Evolutionary conservation across 2,797 vertebrate genomes (phyloP).

Genomic region (Schizopygopsis malacanthus): DNA sequence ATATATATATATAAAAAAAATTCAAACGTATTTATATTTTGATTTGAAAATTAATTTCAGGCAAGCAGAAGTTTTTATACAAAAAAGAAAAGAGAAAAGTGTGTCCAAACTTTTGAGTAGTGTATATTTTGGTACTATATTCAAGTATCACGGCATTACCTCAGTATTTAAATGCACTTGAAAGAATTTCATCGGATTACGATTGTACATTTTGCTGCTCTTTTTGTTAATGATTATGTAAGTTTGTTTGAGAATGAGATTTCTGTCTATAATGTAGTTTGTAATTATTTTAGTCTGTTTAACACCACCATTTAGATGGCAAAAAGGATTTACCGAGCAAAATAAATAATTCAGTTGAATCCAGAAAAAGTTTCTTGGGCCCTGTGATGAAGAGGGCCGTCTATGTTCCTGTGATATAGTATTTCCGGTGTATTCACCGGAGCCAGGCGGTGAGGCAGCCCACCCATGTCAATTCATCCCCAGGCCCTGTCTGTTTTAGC

Average conservation of each 20-base stretch:
- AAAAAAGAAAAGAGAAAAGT: not conserved
- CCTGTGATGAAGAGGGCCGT: not conserved
- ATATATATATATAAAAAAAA: too few species aligned
- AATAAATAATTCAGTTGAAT: not conserved
- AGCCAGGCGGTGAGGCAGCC: not conserved
- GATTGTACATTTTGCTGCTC: not conserved
- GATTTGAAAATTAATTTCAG: not conserved
- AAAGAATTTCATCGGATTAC: not conserved
- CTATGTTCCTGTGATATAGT: not conserved
- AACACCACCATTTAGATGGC: not conserved
- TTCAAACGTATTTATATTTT: not conserved
- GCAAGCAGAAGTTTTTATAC: not conserved
- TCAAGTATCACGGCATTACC: not conserved
- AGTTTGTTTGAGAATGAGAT: not conserved
- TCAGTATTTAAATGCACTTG: not conserved
- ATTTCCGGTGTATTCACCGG: not conserved
- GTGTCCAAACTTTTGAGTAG: not conserved
- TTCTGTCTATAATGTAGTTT: not conserved
- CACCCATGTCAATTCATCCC: not conserved
- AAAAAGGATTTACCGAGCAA: not conserved
- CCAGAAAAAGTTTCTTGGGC: not conserved
- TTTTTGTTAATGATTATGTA: not conserved
- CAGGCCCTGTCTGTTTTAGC: conserved; percentile 13
- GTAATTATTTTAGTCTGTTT: not conserved
- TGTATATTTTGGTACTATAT: not conserved